A percentile compares a stretch with the other conserved stretches of the same genome.
phyloP scores from a whole-genome alignment of 2,113 vertebrate genomes.

The Ariopsis seemanni region DNA sequence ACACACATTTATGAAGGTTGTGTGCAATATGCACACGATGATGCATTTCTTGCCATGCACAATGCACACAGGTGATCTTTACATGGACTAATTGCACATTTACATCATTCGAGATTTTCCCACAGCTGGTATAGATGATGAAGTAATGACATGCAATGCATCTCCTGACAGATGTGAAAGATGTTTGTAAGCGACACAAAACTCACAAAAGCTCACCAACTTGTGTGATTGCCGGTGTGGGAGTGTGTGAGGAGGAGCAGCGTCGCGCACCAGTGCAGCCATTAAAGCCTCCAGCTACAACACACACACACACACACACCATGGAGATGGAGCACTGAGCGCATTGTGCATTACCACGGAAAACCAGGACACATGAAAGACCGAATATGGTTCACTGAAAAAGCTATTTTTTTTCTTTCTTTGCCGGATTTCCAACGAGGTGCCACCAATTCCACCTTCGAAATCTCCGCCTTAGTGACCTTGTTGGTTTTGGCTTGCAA shows the following conservation, averaged over 20 bases:
- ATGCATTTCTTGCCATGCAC: not conserved
- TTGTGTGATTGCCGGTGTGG: constrained; percentile 64
- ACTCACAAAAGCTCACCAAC: constrained; percentile 26
- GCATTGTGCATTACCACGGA: constrained; percentile 12
- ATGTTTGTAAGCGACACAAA: not conserved
- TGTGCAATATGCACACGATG: not conserved
- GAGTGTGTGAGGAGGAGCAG: constrained; percentile 63
- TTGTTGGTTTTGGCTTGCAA: constrained; percentile 36
- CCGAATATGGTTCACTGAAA: constrained; percentile 1
- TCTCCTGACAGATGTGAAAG: not conserved
- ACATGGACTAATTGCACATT: not conserved
- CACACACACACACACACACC: not conserved
- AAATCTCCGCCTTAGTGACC: constrained; percentile 23
- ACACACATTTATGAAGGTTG: not conserved
- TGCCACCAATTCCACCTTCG: not conserved
- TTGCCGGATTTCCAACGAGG: constrained; percentile 30
- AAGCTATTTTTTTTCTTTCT: not conserved
- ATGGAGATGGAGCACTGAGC: constrained; percentile 23
- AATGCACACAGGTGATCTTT: not conserved
- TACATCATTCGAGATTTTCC: not conserved
- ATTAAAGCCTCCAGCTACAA: constrained; percentile 41
- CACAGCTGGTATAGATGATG: constrained; percentile 44
- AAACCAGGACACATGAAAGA: constrained; percentile 28
- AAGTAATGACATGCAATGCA: constrained; percentile 52
- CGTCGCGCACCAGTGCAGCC: constrained; percentile 59